Evolutionary conservation across 2,797 vertebrate genomes (phyloP).

Genomic region (Acrossocheilus wenchowensis): DNA sequence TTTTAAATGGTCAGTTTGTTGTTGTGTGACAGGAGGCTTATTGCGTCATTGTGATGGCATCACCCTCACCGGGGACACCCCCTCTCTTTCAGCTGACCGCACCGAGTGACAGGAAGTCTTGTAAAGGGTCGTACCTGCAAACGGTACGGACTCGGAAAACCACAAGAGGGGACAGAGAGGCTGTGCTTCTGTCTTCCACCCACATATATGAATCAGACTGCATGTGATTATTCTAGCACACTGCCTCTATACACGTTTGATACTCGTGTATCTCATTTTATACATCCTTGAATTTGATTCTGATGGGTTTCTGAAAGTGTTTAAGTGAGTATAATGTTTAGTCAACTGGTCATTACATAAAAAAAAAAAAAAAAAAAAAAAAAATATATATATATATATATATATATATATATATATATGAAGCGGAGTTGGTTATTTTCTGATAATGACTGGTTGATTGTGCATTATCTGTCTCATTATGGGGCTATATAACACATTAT

Average conservation of each 20-base stretch:
- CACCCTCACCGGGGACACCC: slow-evolving; percentile 45
- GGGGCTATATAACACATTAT: background rate
- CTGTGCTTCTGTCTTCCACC: slow-evolving; percentile 16
- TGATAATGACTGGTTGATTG: background rate
- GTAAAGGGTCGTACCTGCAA: slow-evolving; percentile 32
- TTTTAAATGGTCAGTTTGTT: slow-evolving; percentile 62
- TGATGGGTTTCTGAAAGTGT: background rate
- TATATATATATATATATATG: background rate
- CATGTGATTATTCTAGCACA: background rate
- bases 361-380: too few species aligned
- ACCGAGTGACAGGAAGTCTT: slow-evolving; percentile 15
- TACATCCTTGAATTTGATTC: background rate
- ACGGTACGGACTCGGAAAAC: background rate
- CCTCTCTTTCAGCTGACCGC: slow-evolving; percentile 22
- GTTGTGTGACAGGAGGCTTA: slow-evolving; percentile 51
- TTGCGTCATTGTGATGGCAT: slow-evolving; percentile 43
- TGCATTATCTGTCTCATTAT: background rate
- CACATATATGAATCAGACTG: slow-evolving; percentile 34
- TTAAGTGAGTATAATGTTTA: background rate
- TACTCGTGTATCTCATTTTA: background rate
- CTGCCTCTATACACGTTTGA: background rate
- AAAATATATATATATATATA: too few species aligned
- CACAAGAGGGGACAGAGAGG: slow-evolving; percentile 23
- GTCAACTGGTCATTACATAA: background rate
- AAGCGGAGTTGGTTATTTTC: background rate